Evolutionary conservation across 1,140 invertebrate species (phyloP), one percentile per base, ranked within the genome.

Genomic region (Ceratina calcarata): DNA sequence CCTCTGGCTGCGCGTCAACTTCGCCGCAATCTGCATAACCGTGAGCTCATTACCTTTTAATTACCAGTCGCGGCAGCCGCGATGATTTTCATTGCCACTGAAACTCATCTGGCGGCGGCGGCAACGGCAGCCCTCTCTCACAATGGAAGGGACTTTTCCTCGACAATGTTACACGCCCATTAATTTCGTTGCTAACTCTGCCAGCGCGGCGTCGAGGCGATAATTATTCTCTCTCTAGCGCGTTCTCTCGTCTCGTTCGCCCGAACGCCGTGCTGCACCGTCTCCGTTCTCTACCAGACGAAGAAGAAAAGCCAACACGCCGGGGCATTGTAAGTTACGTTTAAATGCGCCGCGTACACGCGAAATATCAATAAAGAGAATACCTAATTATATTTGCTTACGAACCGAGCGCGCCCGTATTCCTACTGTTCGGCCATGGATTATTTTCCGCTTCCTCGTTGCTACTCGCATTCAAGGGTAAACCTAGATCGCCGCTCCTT

Each of bases 21-120:
- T 86, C 70, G 32, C 72, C 66, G 51, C 67, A 72, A 83, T 86
- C 78, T 86, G 71, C 85, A 84, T 86, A 86, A 83, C 74, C 66
- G 78, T 77, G 68, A 86, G 84, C 82, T 86, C 84, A 83, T 86
- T 86, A 86, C 71, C 85, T 86, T 86, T 86, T 86, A 86, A 86
- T 86, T 86, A 86, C 62, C 81, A 27, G 62, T 20, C 62, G 49
- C 67, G 72, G 71, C 66, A 32, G 32, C 74, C 51, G 72, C 68
- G 85, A 87, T 86, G 78, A 87, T 84, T 87, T 86, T 84, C 86
- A 84, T 84, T 86, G 85, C 37, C 75, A 84, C 81, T 78, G 79
- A 87, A 84, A 79, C 73, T 81, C 82, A 82, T 80, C 78, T 78
- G 81, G 18, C 73, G 24, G 20, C 73, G 27, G 49, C 75, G 45